Evolutionary conservation across 1,140 invertebrate species (phyloP).

Genomic region (Hylaeus anthracinus): DNA sequence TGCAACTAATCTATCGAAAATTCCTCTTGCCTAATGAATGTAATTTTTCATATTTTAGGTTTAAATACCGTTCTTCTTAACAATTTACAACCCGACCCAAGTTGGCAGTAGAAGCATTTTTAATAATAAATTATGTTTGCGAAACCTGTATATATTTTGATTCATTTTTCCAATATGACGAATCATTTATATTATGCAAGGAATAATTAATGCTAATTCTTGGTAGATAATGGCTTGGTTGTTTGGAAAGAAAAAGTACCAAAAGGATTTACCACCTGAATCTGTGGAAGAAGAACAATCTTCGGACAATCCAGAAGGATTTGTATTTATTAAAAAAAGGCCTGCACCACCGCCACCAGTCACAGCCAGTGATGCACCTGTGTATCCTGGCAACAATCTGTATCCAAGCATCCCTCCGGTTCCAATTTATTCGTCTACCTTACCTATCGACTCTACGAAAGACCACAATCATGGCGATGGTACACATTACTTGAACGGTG

Average conservation of each 20-base stretch:
- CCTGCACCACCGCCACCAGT: constrained; percentile 42
- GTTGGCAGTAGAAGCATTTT: no score
- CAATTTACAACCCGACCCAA: no score
- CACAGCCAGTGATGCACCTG: not conserved
- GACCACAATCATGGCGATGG: constrained; percentile 64
- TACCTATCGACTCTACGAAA: constrained; percentile 44
- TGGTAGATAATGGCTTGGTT: constrained; percentile 78
- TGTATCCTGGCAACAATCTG: constrained; percentile 46
- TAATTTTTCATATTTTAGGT: no score
- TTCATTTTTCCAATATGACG: no score
- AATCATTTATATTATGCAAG: no score
- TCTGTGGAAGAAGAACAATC: constrained; percentile 63
- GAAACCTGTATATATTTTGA: no score
- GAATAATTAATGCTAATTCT: not conserved
- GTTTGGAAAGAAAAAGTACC: constrained; percentile 77
- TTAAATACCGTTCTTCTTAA: no score
- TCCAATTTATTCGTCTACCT: constrained; percentile 41
- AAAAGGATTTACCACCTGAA: constrained; percentile 71
- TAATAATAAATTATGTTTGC: no score
- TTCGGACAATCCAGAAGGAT: constrained; percentile 64
- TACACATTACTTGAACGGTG: constrained; percentile 68
- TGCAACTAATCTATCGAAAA: no score
- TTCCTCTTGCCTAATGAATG: no score
- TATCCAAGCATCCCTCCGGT: constrained; percentile 68
- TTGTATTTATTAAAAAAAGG: constrained; percentile 69